Evolutionary conservation across 2,888 invertebrate genomes (phyloP).

Genomic region (Epinotia brunnichana): DNA sequence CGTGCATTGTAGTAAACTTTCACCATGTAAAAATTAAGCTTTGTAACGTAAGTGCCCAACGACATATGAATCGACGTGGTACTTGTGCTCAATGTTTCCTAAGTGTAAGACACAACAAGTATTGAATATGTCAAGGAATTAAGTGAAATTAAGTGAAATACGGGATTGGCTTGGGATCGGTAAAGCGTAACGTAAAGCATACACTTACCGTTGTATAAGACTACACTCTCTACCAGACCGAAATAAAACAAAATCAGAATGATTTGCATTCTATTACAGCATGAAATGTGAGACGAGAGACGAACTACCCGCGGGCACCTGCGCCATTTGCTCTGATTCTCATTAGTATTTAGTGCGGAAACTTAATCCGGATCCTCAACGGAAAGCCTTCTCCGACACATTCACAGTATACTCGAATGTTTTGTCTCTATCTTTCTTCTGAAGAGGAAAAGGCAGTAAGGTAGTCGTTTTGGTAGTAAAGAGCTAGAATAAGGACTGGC

Average conservation of each 20-base stretch:
- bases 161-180: background rate
- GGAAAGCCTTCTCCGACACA: background rate
- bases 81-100: too few species aligned
- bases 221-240: background rate
- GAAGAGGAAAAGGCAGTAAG: background rate
- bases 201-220: slow-evolving; percentile 18
- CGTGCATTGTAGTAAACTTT: too few species aligned
- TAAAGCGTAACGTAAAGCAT: background rate
- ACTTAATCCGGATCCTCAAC: slow-evolving; percentile 31
- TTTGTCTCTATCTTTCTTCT: slow-evolving; percentile 30
- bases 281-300: slow-evolving; percentile 32
- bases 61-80: too few species aligned
- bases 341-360: slow-evolving; percentile 43
- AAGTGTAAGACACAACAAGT: too few species aligned
- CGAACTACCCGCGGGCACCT: slow-evolving; percentile 32
- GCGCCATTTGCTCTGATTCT: slow-evolving; percentile 37
- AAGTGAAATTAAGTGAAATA: too few species aligned
- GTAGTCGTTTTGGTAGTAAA: background rate
- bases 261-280: slow-evolving; percentile 35
- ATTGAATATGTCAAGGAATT: too few species aligned
- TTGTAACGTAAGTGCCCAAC: too few species aligned
- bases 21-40: too few species aligned
- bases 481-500: slow-evolving; percentile 21
- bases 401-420: background rate
- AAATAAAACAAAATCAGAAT: slow-evolving; percentile 30